Percentiles rank a stretch among this genome's conserved stretches.
These are phyloP conservation scores for Camponotus vicinus DNA, from an alignment of 1,140 invertebrate genomes.

Conservation along the genomic window DNA sequence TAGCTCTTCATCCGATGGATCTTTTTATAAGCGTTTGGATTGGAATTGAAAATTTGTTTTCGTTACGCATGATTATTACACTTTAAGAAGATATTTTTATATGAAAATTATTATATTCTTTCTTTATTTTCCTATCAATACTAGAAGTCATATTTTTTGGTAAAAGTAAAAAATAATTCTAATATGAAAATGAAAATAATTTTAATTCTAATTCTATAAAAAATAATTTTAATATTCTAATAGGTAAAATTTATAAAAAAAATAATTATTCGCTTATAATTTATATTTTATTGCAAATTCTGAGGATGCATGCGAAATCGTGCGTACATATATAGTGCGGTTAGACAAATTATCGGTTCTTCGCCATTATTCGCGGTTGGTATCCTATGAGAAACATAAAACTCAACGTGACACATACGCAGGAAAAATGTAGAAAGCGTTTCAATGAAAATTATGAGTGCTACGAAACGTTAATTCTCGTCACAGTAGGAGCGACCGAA, in stretches of 20 bases:
- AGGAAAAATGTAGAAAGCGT: background rate
- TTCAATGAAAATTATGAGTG: conserved; percentile 55
- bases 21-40: background rate
- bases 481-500: conserved; percentile 38
- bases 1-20: background rate
- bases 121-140: background rate
- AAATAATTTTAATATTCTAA: too few relatives aligned
- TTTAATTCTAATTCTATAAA: too few relatives aligned
- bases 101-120: background rate
- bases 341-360: background rate
- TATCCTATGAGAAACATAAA: conserved; percentile 20
- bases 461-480: conserved; percentile 56
- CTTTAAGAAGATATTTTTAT: background rate
- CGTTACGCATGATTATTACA: background rate
- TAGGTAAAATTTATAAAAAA: background rate
- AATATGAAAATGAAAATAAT: too few relatives aligned
- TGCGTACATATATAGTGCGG: background rate
- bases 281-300: background rate
- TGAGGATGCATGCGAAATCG: background rate
- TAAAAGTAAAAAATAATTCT: too few relatives aligned
- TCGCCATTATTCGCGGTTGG: background rate
- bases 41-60: conserved; percentile 3
- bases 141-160: too few relatives aligned
- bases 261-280: background rate
- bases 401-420: conserved; percentile 24